These are phyloP conservation scores for Coboldia fuscipes DNA, from an alignment of 1,140 invertebrate species.

Conservation along the genomic window DNA sequence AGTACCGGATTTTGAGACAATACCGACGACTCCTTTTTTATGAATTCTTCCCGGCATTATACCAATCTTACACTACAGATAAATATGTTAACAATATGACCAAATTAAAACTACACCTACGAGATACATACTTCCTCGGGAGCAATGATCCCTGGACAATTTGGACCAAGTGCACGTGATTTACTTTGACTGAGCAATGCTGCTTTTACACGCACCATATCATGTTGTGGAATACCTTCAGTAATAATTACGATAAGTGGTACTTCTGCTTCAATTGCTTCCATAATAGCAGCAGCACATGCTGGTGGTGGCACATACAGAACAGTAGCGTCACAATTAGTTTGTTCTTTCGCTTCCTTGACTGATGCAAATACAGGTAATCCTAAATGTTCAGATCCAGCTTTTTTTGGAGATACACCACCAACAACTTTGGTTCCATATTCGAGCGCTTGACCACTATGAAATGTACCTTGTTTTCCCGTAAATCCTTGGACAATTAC, in stretches of 20 bases:
- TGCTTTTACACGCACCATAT: slow-evolving; percentile 90
- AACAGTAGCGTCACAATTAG: slow-evolving; percentile 67
- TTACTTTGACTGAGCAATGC: slow-evolving; percentile 65
- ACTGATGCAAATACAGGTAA: slow-evolving; percentile 83
- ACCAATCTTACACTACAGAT: not conserved
- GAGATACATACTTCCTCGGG: slow-evolving; percentile 40
- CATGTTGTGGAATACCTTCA: slow-evolving; percentile 90
- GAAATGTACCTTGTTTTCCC: slow-evolving; percentile 83
- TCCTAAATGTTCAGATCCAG: slow-evolving; percentile 71
- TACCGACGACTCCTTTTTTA: slow-evolving; percentile 78
- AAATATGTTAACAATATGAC: too few species aligned
- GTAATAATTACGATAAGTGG: slow-evolving; percentile 93
- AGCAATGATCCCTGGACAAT: slow-evolving; percentile 93
- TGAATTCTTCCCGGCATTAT: too few species aligned
- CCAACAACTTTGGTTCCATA: slow-evolving; percentile 94
- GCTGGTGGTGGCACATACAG: slow-evolving; percentile 88
- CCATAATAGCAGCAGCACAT: slow-evolving; percentile 74
- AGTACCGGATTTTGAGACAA: slow-evolving; percentile 90
- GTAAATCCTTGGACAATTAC: slow-evolving; percentile 87
- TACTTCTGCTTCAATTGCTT: slow-evolving; percentile 89
- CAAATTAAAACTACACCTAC: too few species aligned
- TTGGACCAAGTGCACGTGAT: slow-evolving; percentile 81
- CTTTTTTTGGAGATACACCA: slow-evolving; percentile 87
- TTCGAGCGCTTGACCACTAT: slow-evolving; percentile 81
- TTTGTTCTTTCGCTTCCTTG: slow-evolving; percentile 48